phyloP scores from a whole-genome alignment of 2,888 invertebrate genomes.

The Ophonus ardosiacus region DNA sequence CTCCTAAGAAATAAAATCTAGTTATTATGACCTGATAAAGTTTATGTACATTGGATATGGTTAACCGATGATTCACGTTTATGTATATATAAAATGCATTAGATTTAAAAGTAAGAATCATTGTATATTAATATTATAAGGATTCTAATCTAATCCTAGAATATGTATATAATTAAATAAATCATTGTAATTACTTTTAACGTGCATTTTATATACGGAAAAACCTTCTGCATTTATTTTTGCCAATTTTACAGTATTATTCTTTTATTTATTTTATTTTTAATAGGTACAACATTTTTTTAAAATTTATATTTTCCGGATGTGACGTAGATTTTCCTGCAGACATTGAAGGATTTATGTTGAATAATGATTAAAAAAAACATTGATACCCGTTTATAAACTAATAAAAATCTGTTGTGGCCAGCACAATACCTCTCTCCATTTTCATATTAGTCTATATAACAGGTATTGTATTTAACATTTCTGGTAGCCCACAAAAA shows the following conservation, averaged over 20 bases:
- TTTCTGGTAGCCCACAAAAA: too few relatives aligned
- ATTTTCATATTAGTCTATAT: too few relatives aligned
- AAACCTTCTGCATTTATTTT: neutral
- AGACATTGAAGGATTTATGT: too few relatives aligned
- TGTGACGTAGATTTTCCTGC: too few relatives aligned
- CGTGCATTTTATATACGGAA: conserved; percentile 44
- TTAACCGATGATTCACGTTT: conserved; percentile 39
- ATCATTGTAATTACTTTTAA: conserved; percentile 59
- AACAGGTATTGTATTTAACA: too few relatives aligned
- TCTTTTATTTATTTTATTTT: too few relatives aligned
- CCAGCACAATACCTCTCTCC: too few relatives aligned
- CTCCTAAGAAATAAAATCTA: conserved; percentile 54
- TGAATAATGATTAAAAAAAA: too few relatives aligned
- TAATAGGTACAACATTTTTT: too few relatives aligned
- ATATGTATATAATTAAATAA: conserved; percentile 62
- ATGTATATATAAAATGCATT: conserved; percentile 61
- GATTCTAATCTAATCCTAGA: conserved; percentile 51
- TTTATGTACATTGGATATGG: conserved; percentile 59
- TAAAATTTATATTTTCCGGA: too few relatives aligned
- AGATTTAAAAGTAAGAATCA: conserved; percentile 55
- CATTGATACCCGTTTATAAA: too few relatives aligned
- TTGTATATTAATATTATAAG: conserved; percentile 53
- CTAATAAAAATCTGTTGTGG: too few relatives aligned
- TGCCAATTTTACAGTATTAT: neutral
- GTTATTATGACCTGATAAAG: conserved; percentile 43